These are phyloP conservation scores for Eristalinus aeneus DNA, from an alignment of 2,888 invertebrate species.

Conservation along the genomic window DNA sequence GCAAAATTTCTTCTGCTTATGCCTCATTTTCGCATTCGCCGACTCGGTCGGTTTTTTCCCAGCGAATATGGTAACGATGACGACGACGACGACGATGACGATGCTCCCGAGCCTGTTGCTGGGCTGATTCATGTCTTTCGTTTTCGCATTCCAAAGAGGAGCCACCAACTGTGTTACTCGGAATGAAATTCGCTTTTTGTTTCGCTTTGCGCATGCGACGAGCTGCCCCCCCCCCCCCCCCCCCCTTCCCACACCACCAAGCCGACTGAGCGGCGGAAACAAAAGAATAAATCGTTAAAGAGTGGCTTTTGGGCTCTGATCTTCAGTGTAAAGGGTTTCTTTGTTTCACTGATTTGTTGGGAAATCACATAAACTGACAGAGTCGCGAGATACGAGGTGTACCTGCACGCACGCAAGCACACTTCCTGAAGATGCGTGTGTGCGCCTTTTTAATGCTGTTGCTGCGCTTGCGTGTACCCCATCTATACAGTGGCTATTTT, in stretches of 20 bases:
- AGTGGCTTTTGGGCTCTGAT: neutral
- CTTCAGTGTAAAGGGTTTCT: neutral
- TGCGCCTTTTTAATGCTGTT: neutral
- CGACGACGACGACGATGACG: neutral
- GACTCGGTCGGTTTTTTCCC: neutral
- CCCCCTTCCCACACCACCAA: neutral
- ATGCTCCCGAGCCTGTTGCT: slow-evolving; percentile 26
- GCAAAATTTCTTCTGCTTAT: slow-evolving; percentile 18
- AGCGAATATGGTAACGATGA: slow-evolving; percentile 2
- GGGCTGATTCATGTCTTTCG: slow-evolving; percentile 45
- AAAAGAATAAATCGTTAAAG: neutral
- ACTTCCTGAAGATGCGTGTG: slow-evolving; percentile 1
- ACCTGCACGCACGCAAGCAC: neutral
- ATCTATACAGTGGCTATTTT: slow-evolving; percentile 35
- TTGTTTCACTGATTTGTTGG: slow-evolving; percentile 10
- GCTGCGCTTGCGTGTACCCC: slow-evolving; percentile 31
- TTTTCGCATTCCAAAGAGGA: slow-evolving; percentile 41
- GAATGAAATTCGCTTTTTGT: slow-evolving; percentile 11
- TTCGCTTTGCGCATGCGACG: neutral
- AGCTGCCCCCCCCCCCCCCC: too few species aligned
- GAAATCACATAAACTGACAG: neutral
- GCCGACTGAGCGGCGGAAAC: slow-evolving; percentile 32
- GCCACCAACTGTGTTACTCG: slow-evolving; percentile 54
- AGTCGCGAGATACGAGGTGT: neutral
- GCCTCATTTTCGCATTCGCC: slow-evolving; percentile 33